phyloP scores from a whole-genome alignment of 1,140 invertebrate species.

The Pseudomyrmex gracilis region DNA sequence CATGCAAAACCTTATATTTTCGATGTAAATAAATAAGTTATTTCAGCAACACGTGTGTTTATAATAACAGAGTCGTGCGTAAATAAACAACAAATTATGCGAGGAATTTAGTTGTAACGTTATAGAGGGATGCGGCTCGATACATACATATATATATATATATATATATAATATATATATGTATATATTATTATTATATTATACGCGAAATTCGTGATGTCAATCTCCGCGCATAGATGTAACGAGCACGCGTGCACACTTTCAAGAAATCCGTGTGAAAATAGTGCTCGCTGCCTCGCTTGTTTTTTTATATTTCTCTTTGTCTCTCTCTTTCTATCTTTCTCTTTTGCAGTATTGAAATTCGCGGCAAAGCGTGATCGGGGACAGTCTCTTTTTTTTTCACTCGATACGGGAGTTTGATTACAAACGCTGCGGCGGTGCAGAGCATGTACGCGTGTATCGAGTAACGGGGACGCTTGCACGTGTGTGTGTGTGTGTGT shows the following conservation, averaged over 20 bases:
- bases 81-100: not conserved
- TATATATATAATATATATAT: too few species aligned
- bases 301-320: too few species aligned
- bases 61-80: not conserved
- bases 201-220: not conserved
- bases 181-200: too few species aligned
- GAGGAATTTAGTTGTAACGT: not conserved
- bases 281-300: not conserved
- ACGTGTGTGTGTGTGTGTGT: not conserved
- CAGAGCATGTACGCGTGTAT: not conserved
- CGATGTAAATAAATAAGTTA: slow-evolving; percentile 5
- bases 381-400: slow-evolving; percentile 35
- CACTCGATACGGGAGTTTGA: slow-evolving; percentile 37
- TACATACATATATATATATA: not conserved
- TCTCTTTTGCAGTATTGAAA: not conserved
- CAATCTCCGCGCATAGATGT: not conserved
- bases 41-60: not conserved
- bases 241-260: not conserved
- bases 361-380: slow-evolving; percentile 3
- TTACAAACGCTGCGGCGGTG: not conserved
- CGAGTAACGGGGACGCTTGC: not conserved
- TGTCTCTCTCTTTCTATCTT: too few species aligned
- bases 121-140: not conserved
- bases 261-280: slow-evolving; percentile 4
- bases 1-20: slow-evolving; percentile 13